phyloP scores from a whole-genome alignment of 2,797 vertebrate genomes.

The Pipistrellus kuhlii region DNA sequence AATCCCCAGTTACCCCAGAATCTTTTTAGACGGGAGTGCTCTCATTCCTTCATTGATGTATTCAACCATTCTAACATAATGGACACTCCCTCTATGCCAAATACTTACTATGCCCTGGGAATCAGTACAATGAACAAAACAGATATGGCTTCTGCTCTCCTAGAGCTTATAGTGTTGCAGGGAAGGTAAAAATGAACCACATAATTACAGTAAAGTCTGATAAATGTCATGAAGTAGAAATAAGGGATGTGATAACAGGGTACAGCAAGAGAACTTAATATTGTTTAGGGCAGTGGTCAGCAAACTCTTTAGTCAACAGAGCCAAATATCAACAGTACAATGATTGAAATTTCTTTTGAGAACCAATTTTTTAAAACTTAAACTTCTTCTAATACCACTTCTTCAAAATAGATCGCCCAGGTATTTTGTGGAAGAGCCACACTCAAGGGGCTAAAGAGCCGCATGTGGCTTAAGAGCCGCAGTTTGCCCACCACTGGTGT shows the following conservation, averaged over 20 bases:
- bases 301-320: no score
- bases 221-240: constrained; percentile 42
- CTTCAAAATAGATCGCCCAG: no score
- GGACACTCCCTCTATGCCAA: not conserved
- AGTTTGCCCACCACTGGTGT: not conserved
- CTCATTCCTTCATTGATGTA: constrained; percentile 5
- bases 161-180: not conserved
- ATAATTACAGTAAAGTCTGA: constrained; percentile 52
- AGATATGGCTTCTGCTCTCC: constrained; percentile 2
- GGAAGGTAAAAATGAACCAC: constrained; percentile 46
- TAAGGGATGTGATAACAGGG: not conserved
- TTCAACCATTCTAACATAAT: constrained; percentile 24
- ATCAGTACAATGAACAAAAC: constrained; percentile 28
- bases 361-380: no score
- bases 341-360: no score
- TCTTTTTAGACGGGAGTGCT: not conserved
- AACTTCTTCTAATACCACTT: no score
- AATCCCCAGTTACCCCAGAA: constrained; percentile 5
- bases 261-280: constrained; percentile 13
- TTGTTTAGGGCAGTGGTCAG: not conserved
- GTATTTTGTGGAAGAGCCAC: no score
- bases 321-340: no score
- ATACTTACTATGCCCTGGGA: not conserved
- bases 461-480: no score
- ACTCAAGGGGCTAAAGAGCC: no score